Conservation (phyloP, 1,140 invertebrate species). For the Drosophila pachea region DNA sequence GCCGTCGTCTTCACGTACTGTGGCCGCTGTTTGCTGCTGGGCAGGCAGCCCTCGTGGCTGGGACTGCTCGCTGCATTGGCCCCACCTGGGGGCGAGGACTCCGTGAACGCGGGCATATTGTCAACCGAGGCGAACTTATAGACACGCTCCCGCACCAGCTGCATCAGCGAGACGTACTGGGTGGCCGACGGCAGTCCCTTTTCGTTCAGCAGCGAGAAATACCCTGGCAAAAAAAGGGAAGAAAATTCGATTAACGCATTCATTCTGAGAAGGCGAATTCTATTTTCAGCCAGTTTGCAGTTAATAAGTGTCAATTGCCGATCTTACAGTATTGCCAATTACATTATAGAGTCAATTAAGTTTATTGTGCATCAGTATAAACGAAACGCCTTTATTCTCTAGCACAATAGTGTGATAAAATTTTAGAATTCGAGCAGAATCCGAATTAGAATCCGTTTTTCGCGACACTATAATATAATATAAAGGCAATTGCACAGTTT, state of each 20-base stretch:
- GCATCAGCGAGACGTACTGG: constrained; percentile 69
- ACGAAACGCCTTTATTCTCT: no score
- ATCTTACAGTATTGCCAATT: no score
- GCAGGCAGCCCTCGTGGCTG: constrained; percentile 68
- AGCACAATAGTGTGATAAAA: no score
- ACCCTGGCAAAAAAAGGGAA: constrained; percentile 55
- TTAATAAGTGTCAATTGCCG: no score
- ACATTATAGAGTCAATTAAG: no score
- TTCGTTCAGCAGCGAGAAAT: constrained; percentile 75
- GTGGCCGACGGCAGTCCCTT: constrained; percentile 74
- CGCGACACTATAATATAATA: not conserved
- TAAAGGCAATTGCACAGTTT: not conserved
- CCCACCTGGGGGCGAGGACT: constrained; percentile 52
- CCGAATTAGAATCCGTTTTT: not conserved
- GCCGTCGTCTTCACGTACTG: constrained; percentile 77
- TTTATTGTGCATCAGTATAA: no score
- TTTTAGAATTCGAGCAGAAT: no score
- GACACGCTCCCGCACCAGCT: constrained; percentile 76
- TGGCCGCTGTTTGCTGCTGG: constrained; percentile 59
- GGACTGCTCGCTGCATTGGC: constrained; percentile 48
- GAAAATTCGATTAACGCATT: not conserved
- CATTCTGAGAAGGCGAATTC: not conserved
- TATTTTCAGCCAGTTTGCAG: no score
- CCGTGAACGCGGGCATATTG: constrained; percentile 75
- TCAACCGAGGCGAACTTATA: constrained; percentile 78